Evolutionary conservation across 2,113 vertebrate species (phyloP), one percentile per base, ranked within the genome.

Genomic region (Engraulis encrasicolus): DNA sequence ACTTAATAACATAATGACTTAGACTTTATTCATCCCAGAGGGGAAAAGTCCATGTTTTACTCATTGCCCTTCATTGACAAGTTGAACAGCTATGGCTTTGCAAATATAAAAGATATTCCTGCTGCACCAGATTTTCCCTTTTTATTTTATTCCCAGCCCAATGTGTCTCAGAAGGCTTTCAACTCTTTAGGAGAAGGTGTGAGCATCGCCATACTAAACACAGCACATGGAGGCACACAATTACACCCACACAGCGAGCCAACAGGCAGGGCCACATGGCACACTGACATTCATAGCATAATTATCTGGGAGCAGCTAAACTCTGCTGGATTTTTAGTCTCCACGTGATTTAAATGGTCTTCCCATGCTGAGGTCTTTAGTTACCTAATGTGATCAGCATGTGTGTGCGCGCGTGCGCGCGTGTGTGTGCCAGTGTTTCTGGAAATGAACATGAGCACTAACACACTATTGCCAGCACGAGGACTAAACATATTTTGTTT

Each of bases 401-500:
- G 61, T 31, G 61, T 71, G 61, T 3, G 11, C 34, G 61, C 4
- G 40, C n/a, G 37, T 49, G 18, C 17, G 23, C 14, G 48, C 36
- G 0, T 78, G 38, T 77, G 78, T 74, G 74, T 54, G 38, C 78
- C 78, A 23, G 27, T 66, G 12, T 85, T 7, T 49, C 12, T 18
- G 12, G 20, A 82, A 78, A 49, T 50, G 50, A 20, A 71, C 61
- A 71, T 12, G 34, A 71, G 34, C 27, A 31, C 61, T n/a, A 71
- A 71, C 12, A 18, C 1, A 14, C 11, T 54, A 5, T 36, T 66
- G 58, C 0, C 3, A 81, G 34, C 1, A 81, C 31, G 19, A 83
- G 54, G 50, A 6, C 40, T 81, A 61, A 87, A 87, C 66, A 81
- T 81, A 50, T 71, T 78, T 38, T 54, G 77, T 77, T 79, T 78